A percentile compares a stretch with the other conserved stretches of the same genome.
Evolutionary conservation across 2,888 invertebrate species (phyloP).

Genomic region (Cantharis nigra): DNA sequence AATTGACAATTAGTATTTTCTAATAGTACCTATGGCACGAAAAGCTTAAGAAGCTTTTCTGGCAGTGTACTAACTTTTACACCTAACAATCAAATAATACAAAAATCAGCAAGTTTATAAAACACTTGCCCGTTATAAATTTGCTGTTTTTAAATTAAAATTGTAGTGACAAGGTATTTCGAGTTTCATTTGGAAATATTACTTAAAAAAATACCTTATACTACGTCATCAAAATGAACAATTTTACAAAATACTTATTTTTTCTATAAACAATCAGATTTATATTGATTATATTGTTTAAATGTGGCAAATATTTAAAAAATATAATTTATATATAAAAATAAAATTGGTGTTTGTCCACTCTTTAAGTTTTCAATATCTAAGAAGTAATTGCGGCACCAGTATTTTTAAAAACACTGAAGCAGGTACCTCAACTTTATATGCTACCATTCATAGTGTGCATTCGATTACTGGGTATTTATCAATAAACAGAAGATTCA

Average conservation of each 20-base stretch:
- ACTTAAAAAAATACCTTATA: background rate
- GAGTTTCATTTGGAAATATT: background rate
- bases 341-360: slow-evolving; percentile 49
- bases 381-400: slow-evolving; percentile 18
- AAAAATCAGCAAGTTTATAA: background rate
- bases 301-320: slow-evolving; percentile 37
- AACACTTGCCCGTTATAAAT: background rate
- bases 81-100: slow-evolving; percentile 2
- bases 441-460: background rate
- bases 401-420: background rate
- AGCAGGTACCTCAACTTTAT: slow-evolving; percentile 8
- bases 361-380: slow-evolving; percentile 34
- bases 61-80: slow-evolving; percentile 25
- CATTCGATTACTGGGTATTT: background rate
- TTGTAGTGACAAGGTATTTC: background rate
- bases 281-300: background rate
- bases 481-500: background rate
- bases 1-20: slow-evolving; percentile 27
- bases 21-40: slow-evolving; percentile 16
- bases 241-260: background rate
- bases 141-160: background rate
- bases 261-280: background rate
- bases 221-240: background rate
- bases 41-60: slow-evolving; percentile 16
- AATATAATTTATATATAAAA: slow-evolving; percentile 51